A percentile compares a stretch with the other conserved stretches of the same genome.
Evolutionary conservation across 2,113 vertebrate genomes (phyloP).

Genomic region (Rhagologus leucostigma): DNA sequence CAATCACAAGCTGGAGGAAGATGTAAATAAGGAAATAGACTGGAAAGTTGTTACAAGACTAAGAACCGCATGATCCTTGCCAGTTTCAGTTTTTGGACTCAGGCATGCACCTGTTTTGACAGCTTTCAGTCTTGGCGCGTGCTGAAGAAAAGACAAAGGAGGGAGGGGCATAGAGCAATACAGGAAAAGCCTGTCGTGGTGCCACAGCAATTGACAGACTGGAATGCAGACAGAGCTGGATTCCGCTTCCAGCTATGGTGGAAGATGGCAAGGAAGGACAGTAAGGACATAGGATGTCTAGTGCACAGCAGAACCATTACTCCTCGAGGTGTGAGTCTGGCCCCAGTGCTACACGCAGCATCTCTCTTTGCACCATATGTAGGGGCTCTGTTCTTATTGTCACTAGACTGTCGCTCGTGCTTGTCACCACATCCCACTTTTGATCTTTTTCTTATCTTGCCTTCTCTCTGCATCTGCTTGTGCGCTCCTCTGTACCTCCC

Average conservation of each 20-base stretch:
- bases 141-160: not conserved
- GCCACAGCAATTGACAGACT: not conserved
- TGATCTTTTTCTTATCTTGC: not conserved
- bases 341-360: not conserved
- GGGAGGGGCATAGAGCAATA: too few relatives aligned
- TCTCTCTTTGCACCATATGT: not conserved
- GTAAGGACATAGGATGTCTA: not conserved
- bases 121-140: not conserved
- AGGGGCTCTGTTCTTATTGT: not conserved
- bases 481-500: not conserved
- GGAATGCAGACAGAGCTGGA: not conserved
- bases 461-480: not conserved
- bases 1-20: not conserved
- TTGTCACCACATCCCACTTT: not conserved
- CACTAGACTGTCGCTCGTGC: accelerated
- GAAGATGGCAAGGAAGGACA: not conserved
- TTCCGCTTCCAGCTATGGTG: not conserved
- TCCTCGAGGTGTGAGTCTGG: not conserved
- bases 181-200: accelerated
- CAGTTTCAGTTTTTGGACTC: not conserved
- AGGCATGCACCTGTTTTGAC: not conserved
- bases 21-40: not conserved
- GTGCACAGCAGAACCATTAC: not conserved
- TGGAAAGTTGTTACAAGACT: not conserved
- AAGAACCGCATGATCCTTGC: not conserved